A percentile compares a stretch with the other conserved stretches of the same genome.
Conservation (phyloP, 1,140 invertebrate genomes). For the Temnothorax curvispinosus region DNA sequence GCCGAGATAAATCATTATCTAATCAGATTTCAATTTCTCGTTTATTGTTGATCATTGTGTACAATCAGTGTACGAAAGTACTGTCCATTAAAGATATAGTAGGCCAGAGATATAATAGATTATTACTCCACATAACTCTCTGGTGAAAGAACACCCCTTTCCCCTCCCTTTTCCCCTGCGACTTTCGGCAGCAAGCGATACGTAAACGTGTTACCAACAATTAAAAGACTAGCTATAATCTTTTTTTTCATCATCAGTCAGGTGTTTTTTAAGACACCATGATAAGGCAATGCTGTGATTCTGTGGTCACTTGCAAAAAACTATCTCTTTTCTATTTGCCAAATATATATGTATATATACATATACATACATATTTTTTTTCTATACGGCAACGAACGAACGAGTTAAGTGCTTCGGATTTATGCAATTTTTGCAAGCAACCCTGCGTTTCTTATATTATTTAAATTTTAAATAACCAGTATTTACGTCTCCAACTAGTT, state of each 20-base stretch:
- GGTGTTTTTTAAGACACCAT: conserved; percentile 79
- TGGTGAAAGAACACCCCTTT: conserved; percentile 41
- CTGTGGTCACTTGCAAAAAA: conserved; percentile 77
- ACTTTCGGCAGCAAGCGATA: conserved; percentile 76
- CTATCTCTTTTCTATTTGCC: conserved; percentile 56
- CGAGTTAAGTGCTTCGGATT: conserved; percentile 5
- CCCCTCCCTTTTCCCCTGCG: neutral
- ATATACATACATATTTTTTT: conserved; percentile 15
- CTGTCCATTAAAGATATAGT: conserved; percentile 63
- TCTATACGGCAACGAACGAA: neutral
- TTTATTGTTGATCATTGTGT: conserved; percentile 71
- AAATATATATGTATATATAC: conserved; percentile 2
- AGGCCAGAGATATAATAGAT: conserved; percentile 73
- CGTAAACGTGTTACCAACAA: conserved; percentile 76
- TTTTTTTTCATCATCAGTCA: conserved; percentile 81
- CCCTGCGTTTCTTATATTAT: conserved; percentile 64
- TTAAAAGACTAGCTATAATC: conserved; percentile 83
- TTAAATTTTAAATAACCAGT: conserved; percentile 70
- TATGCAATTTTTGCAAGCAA: conserved; percentile 71
- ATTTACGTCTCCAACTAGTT: conserved; percentile 56
- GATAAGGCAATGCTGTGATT: conserved; percentile 84
- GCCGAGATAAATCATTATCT: conserved; percentile 63
- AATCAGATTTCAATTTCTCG: conserved; percentile 58
- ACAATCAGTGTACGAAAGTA: conserved; percentile 73
- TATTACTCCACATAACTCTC: conserved; percentile 57